A percentile compares a stretch with the other conserved stretches of the same genome.
Evolutionary conservation across 2,797 vertebrate genomes (phyloP).

Genomic region (Lithobates sylvaticus): DNA sequence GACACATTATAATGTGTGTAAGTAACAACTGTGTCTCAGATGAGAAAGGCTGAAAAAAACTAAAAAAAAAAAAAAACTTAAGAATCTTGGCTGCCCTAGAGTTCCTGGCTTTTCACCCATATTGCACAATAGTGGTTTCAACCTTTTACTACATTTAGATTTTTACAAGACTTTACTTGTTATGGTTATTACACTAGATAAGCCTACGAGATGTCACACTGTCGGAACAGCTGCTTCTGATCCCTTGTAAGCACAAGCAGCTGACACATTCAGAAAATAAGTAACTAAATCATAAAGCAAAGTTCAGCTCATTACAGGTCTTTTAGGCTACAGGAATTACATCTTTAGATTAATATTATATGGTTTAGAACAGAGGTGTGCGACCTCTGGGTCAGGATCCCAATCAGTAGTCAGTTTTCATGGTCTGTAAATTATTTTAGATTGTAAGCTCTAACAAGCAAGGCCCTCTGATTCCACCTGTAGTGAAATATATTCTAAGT

Average conservation of each 20-base stretch:
- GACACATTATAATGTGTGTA: neutral
- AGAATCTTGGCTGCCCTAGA: neutral
- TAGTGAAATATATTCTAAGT: too few species aligned
- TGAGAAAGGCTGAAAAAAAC: neutral
- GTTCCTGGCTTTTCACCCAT: neutral
- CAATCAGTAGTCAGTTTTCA: too few species aligned
- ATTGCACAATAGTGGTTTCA: constrained; percentile 9
- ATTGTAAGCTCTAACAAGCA: too few species aligned
- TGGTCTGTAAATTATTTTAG: too few species aligned
- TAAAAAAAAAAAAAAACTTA: too few species aligned
- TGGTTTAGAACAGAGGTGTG: neutral
- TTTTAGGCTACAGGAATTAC: neutral
- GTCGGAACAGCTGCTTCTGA: constrained; percentile 8
- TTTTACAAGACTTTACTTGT: neutral
- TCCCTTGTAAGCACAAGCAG: neutral
- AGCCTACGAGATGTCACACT: constrained; percentile 6
- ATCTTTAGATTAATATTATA: neutral
- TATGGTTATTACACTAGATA: constrained; percentile 32
- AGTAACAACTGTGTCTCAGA: neutral
- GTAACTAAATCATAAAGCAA: constrained; percentile 14
- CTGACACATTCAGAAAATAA: constrained; percentile 9
- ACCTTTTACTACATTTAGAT: neutral
- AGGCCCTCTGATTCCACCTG: too few species aligned
- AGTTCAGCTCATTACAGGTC: constrained; percentile 5
- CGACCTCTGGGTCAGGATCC: neutral